Evolutionary conservation across 2,113 vertebrate genomes (phyloP).

Genomic region (Coregonus clupeaformis): DNA sequence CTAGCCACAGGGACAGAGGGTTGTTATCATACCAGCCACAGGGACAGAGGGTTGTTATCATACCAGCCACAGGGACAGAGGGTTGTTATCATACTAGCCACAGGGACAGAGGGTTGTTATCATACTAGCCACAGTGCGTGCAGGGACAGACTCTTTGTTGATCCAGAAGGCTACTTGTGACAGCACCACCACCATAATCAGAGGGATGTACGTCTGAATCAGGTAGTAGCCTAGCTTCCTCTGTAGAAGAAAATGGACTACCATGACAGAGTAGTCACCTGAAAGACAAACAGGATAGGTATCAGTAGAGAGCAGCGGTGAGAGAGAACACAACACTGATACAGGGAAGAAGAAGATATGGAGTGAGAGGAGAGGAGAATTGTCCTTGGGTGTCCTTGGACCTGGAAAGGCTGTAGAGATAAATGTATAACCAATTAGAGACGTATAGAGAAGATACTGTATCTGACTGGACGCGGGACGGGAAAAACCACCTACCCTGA

Average conservation of each 20-base stretch:
- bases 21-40: background rate
- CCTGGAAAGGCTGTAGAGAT: constrained; percentile 28
- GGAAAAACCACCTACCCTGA: constrained; percentile 19
- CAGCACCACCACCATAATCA: constrained; percentile 82
- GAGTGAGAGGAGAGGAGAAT: constrained; percentile 20
- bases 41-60: constrained; percentile 2
- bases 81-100: constrained; percentile 68
- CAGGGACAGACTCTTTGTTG: constrained; percentile 84
- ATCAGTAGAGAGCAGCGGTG: background rate
- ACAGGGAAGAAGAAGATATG: constrained; percentile 24
- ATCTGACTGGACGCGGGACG: constrained; percentile 11
- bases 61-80: background rate
- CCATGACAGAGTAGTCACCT: constrained; percentile 94
- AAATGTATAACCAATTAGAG: background rate
- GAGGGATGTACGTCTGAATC: constrained; percentile 80
- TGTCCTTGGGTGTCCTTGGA: constrained; percentile 64
- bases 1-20: too few relatives aligned
- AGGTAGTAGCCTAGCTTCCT: constrained; percentile 85
- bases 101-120: constrained; percentile 49
- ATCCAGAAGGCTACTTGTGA: constrained; percentile 85
- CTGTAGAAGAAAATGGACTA: constrained; percentile 91
- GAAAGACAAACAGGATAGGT: constrained; percentile 72
- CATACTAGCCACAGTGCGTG: constrained; percentile 79
- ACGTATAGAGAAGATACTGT: constrained; percentile 17
- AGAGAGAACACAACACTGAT: background rate